Evolutionary conservation across 2,113 vertebrate genomes (phyloP), one percentile per base, ranked within the genome.

Genomic region (Lepisosteus oculatus): DNA sequence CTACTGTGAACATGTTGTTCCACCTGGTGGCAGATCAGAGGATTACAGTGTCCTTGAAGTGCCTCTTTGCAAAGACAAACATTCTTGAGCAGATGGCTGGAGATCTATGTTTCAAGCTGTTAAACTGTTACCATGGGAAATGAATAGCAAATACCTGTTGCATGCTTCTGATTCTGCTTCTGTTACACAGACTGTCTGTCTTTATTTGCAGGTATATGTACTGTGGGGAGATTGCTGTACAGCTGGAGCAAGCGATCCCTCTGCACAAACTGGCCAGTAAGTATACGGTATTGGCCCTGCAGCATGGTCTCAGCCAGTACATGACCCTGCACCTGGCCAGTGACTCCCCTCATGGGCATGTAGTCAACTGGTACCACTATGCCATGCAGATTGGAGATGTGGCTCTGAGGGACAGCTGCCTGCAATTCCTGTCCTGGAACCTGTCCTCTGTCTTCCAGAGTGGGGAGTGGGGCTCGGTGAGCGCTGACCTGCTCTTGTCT

Each of bases 371-470:
- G 97, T 98, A 97, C 71, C 93, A 98, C 81, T 99, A 97, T 0
- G 95, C 94, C 0, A 72, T 87, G 80, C 86, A 85, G 67, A 84
- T 90, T 0, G 93, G 92, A 0, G 94, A 98, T 3, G 7, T 54
- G 29, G 77, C 64, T 0, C 88, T 98, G 83, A 88, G 92, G 71
- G 92, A 95, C 79, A 94, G 87, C 82, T 98, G 95, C 80, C 90
- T 97, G 15, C 95, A 93, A 90, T 97, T 88, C 79, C 88, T 99
- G 83, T 92, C 96, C 29, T 97, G 95, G 95, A 98, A 98, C 84
- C 88, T 98, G 83, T 94, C 96, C 0, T 90, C 94, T 0, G 89
- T 96, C 71, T 89, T 94, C 67, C 89, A 84, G 72, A 95, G 94
- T 2, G 61, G 85, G 0, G 95, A 97, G 83, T 99, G 96, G 95